Conservation (phyloP, 1,140 invertebrate genomes). For the Heliconius himera region DNA sequence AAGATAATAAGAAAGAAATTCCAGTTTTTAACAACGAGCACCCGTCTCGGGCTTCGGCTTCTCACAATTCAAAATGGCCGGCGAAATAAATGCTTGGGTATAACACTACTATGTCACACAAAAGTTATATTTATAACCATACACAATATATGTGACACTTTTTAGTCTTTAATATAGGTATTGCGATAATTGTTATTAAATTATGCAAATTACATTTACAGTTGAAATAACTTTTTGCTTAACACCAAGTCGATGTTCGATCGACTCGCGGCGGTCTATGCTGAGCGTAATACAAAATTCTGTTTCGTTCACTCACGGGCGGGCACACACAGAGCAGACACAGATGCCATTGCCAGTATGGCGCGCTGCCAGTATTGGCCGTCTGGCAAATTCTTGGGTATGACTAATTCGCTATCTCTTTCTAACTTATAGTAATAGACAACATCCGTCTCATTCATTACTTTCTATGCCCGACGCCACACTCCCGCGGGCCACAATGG, state of each 20-base stretch:
- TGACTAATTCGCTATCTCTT: slow-evolving; percentile 47
- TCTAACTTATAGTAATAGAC: slow-evolving; percentile 39
- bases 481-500: slow-evolving; percentile 45
- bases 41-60: slow-evolving; percentile 43
- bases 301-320: slow-evolving; percentile 66
- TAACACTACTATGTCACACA: slow-evolving; percentile 33
- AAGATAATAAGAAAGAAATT: slow-evolving; percentile 43
- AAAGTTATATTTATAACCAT: slow-evolving; percentile 19
- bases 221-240: slow-evolving; percentile 51
- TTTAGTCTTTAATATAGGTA: slow-evolving; percentile 35
- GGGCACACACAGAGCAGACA: slow-evolving; percentile 54
- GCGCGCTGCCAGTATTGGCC: slow-evolving; percentile 72
- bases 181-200: slow-evolving; percentile 48
- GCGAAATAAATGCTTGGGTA: slow-evolving; percentile 58
- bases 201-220: slow-evolving; percentile 59
- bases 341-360: slow-evolving; percentile 68
- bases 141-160: slow-evolving; percentile 18
- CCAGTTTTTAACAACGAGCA: slow-evolving; percentile 61
- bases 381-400: slow-evolving; percentile 62
- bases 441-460: slow-evolving; percentile 46
- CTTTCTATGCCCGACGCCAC: slow-evolving; percentile 49
- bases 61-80: slow-evolving; percentile 74
- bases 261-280: slow-evolving; percentile 52
- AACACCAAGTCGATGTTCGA: slow-evolving; percentile 47
- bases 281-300: slow-evolving; percentile 53